Conservation (phyloP, 1,140 invertebrate species). For the Heliconius eleuchia region DNA sequence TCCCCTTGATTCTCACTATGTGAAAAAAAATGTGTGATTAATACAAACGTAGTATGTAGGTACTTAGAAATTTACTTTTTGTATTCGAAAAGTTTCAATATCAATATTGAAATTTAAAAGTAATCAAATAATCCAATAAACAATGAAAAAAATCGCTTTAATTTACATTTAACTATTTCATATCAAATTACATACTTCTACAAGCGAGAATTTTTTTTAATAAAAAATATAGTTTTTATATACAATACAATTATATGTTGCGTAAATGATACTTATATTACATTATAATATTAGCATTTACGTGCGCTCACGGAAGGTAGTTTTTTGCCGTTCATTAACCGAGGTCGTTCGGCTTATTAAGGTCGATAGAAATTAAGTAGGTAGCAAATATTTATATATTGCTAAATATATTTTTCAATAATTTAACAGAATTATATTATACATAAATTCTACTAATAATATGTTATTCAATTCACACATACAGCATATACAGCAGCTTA, state of each 20-base stretch:
- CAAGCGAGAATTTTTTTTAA: neutral
- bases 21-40: no score
- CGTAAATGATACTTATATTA: conserved; percentile 1
- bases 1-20: no score
- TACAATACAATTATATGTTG: conserved; percentile 5
- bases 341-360: conserved; percentile 42
- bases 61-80: no score
- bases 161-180: no score
- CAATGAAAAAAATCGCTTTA: no score
- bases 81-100: no score
- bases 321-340: conserved; percentile 33
- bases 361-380: conserved; percentile 30
- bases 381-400: neutral
- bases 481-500: no score
- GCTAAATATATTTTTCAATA: neutral
- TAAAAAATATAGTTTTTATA: neutral
- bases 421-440: neutral
- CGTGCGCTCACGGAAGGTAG: conserved; percentile 35
- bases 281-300: conserved; percentile 7
- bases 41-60: no score
- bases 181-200: neutral
- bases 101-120: no score
- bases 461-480: no score
- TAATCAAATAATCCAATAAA: no score
- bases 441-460: no score